phyloP scores from a whole-genome alignment of 2,113 vertebrate genomes.

The Telmatochromis sp. region DNA sequence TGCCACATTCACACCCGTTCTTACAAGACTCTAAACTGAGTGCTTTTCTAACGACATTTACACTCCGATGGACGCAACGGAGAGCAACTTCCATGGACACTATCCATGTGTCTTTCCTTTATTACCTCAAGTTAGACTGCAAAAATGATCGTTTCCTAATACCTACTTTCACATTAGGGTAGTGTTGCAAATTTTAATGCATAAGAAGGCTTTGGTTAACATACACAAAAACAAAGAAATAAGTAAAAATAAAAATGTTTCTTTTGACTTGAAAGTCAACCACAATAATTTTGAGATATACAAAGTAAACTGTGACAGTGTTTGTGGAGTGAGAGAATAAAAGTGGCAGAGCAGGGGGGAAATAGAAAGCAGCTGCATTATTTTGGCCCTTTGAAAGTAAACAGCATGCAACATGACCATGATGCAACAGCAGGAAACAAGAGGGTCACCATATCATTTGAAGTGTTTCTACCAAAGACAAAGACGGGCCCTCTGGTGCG shows the following conservation, averaged over 20 bases:
- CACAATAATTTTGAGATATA: background rate
- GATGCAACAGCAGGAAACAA: slow-evolving; percentile 50
- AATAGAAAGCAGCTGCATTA: background rate
- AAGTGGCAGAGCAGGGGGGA: background rate
- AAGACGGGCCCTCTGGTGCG: background rate
- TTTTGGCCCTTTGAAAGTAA: slow-evolving; percentile 39
- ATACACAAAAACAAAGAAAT: background rate
- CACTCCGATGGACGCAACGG: background rate
- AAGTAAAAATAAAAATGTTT: background rate
- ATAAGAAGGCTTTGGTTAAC: background rate
- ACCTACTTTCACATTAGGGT: background rate
- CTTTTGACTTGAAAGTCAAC: background rate
- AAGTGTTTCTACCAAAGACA: background rate
- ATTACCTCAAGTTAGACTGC: background rate
- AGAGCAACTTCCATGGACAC: background rate
- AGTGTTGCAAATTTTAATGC: background rate
- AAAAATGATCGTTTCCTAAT: background rate
- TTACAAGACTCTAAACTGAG: background rate
- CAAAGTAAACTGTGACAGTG: background rate
- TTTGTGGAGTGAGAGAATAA: background rate
- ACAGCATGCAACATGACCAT: slow-evolving; percentile 13
- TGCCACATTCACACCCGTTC: background rate
- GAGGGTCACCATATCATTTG: slow-evolving; percentile 5
- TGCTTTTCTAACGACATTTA: background rate
- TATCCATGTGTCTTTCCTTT: background rate